Base-by-base conservation (phyloP, 2,113 vertebrate genomes). In the Megalops atlanticus region DNA sequence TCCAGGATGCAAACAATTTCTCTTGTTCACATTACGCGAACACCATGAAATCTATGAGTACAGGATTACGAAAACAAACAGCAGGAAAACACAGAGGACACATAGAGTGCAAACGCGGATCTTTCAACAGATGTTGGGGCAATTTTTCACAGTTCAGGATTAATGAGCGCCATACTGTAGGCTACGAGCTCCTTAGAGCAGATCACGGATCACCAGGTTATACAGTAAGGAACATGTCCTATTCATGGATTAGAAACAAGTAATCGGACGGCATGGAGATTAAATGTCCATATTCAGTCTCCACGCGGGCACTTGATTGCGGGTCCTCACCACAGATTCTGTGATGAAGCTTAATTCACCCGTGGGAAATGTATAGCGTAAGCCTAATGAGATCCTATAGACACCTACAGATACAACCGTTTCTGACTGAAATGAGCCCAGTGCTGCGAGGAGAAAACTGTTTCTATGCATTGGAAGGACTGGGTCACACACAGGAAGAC, bases 191-290 rank as follows among this genome's bases (percentile, higher is more conserved):
- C 39, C 74, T 84, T 84, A 82, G 0, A 79, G 12, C 38, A 85
- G 84, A 85, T 83, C 80, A 70, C 52, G 52, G 77, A 84, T 80
- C 82, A 74, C 52, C 43, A 84, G 78, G 64, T 33, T 72, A 83
- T 31, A 43, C 36, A 18, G 69, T 54, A 54, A 64, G 74, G 75
- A 82, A 75, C 78, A 35, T 78, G 54, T 77, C 72, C 82, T 81
- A 76, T 76, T 81, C 80, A 81, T 83, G 64, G 76, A 76, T 80
- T 72, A 86, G 77, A 43, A 64, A 49, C 35, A 77, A 75, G 33
- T 81, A 76, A 82, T 54, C 49, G 77, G 39, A 35, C 45, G 15
- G 74, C 16, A 3, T 14, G 11, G 33, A 45, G 27, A 70, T 79
- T 77, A 54, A 77, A 76, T 78, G 47, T 52, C 18, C 35, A 35